Conservation (phyloP, 2,888 invertebrate genomes). For the Meiosimyza decipiens region DNA sequence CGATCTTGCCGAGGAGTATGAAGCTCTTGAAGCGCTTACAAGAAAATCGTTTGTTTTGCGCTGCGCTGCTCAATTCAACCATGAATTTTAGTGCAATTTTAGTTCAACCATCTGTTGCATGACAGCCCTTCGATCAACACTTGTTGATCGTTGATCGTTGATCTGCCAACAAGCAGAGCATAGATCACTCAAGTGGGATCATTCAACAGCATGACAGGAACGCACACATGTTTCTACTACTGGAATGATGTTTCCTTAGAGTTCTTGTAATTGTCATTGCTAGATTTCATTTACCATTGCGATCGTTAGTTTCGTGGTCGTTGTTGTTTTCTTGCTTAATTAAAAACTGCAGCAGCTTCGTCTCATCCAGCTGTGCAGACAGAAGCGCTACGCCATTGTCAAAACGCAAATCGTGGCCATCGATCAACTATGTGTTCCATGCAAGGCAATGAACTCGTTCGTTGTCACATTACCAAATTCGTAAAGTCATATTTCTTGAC, state of each 20-base stretch:
- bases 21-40: neutral
- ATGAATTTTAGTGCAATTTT: neutral
- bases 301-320: neutral
- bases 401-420: constrained; percentile 19
- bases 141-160: constrained; percentile 32
- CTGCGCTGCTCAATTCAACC: neutral
- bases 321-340: constrained; percentile 21
- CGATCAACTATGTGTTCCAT: constrained; percentile 7
- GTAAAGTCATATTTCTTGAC: constrained; percentile 33
- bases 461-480: constrained; percentile 32
- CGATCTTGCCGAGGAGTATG: no score
- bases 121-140: constrained; percentile 14
- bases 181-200: neutral
- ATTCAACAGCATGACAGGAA: neutral
- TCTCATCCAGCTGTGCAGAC: constrained; percentile 4
- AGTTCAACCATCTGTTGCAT: constrained; percentile 6
- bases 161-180: neutral
- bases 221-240: constrained; percentile 19
- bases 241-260: no score
- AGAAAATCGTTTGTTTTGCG: constrained; percentile 23
- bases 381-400: constrained; percentile 11
- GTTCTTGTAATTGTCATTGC: no score
- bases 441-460: neutral
- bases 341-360: constrained; percentile 18
- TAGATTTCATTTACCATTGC: no score